Base-by-base conservation (phyloP, 2,113 vertebrate genomes). In the Bufo gargarizans region DNA sequence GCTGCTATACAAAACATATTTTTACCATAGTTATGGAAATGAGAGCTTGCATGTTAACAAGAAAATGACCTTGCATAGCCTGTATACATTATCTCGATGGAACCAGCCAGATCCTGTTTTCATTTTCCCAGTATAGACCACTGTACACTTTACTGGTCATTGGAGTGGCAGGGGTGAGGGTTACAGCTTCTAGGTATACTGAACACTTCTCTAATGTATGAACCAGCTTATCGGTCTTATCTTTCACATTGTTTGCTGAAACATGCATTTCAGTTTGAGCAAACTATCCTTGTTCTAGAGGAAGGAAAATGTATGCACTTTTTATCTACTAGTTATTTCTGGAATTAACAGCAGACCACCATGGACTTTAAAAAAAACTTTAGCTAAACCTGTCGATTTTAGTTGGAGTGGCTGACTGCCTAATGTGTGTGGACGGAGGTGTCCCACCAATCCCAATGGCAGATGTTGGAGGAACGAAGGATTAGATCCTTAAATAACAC, bases 161-260 rank as follows among this genome's bases (percentile, higher is more conserved):
- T 77, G 58, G 47, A 88, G 72, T 65, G 55, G 71, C 50, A 65
- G 79, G 65, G 79, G 86, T 88, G 79, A 88, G 79, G 86, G 86
- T 88, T 77, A 61, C 58, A 8, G 55, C 22, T 87, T 87, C 86
- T 20, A 58, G 61, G 86, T 87, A 87, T 87, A 72, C 45, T 20
- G 74, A 74, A 71, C 9, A 22, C 45, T 82, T 82, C 49, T 71
- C 17, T 33, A 87, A 87, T 80, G 80, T 87, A 58, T 81, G 77
- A 43, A 80, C 86, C 86, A 63, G 17, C 12, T 87, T 71, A 55
- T 55, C 77, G 53, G 10, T 14, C 77, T 81, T 72, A 71, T 80
- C 65, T 58, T 55, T 80, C 65, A n/a, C 20, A 47, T 2, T 81
- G 74, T 86, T 86, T 86, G 85, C 74, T 33, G 16, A 53, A 43